Evolutionary conservation across 2,888 invertebrate species (phyloP).

Genomic region (Tipula unca): DNA sequence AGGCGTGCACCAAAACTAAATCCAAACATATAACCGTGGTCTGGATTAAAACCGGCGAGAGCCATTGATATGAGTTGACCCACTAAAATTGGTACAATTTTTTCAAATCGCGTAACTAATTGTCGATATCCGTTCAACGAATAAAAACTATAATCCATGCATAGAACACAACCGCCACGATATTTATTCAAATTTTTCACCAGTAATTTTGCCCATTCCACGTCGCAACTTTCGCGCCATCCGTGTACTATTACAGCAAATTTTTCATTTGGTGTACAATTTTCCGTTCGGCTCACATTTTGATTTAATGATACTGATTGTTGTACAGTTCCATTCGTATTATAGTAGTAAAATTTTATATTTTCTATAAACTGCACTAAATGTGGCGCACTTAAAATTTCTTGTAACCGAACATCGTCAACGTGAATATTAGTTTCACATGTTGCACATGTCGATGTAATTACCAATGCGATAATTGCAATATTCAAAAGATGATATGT

Average conservation of each 20-base stretch:
- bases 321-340: not conserved
- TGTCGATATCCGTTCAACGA: slow-evolving; percentile 28
- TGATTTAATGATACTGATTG: not conserved
- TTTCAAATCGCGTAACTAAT: slow-evolving; percentile 26
- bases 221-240: slow-evolving; percentile 29
- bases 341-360: not conserved
- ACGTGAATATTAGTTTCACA: not conserved
- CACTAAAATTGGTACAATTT: slow-evolving; percentile 25
- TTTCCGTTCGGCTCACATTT: not conserved
- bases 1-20: slow-evolving; percentile 30
- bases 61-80: slow-evolving; percentile 28
- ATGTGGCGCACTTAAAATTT: not conserved
- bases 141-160: slow-evolving; percentile 29
- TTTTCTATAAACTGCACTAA: not conserved
- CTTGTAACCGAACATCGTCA: not conserved
- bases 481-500: not conserved
- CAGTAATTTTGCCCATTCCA: slow-evolving; percentile 27
- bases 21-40: slow-evolving; percentile 29
- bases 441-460: not conserved
- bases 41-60: slow-evolving; percentile 26
- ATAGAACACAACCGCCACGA: slow-evolving; percentile 29
- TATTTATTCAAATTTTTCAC: slow-evolving; percentile 27
- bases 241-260: slow-evolving; percentile 30
- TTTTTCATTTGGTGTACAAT: slow-evolving; percentile 14
- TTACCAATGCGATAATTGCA: not conserved